Evolutionary conservation across 1,140 invertebrate species (phyloP).

Genomic region (Acromyrmex heyeri): DNA sequence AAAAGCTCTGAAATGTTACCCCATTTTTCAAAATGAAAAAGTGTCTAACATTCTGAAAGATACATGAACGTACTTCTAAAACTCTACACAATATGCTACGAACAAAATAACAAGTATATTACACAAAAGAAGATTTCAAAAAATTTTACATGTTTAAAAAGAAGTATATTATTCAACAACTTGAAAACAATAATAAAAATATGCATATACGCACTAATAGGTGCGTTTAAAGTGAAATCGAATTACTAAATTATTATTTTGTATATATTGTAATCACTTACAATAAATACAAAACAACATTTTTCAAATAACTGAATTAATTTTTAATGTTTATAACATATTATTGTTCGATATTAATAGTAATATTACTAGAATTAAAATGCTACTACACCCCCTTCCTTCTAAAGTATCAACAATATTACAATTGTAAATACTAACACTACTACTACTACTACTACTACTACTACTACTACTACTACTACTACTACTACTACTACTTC

Average conservation of each 20-base stretch:
- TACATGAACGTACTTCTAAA: neutral
- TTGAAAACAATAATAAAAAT: conserved; percentile 41
- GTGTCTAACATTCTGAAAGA: neutral
- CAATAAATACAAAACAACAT: neutral
- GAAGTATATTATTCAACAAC: conserved; percentile 41
- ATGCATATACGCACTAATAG: neutral
- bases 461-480: too few relatives aligned
- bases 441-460: conserved; percentile 23
- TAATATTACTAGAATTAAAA: neutral
- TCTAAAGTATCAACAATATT: neutral
- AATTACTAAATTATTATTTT: conserved; percentile 5
- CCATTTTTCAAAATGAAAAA: neutral
- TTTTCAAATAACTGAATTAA: neutral
- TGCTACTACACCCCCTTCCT: neutral
- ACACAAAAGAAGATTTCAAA: neutral
- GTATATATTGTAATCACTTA: neutral
- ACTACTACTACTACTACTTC: too few relatives aligned
- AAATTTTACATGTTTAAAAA: conserved; percentile 3
- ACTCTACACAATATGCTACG: neutral
- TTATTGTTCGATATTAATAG: conserved; percentile 2
- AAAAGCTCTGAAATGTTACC: neutral
- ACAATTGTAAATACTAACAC: neutral
- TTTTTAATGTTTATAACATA: neutral
- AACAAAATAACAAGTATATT: conserved; percentile 6
- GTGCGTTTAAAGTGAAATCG: neutral